These are phyloP conservation scores for Isichthys henryi DNA, from an alignment of 2,113 vertebrate genomes.

Conservation along the genomic window DNA sequence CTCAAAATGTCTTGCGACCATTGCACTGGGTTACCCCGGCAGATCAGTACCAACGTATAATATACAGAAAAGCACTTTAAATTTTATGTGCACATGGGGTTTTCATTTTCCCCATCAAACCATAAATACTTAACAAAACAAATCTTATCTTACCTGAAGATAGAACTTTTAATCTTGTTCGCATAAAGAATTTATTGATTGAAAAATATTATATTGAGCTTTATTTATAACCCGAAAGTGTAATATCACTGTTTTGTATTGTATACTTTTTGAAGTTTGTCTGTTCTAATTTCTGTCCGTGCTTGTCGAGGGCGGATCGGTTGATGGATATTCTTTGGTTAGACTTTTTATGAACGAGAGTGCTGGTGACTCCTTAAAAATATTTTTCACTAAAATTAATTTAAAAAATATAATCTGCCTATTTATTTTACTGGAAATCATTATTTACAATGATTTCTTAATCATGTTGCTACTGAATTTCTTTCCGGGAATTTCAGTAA, in stretches of 20 bases:
- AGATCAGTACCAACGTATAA: not conserved
- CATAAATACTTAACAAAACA: not conserved
- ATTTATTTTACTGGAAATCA: conserved; percentile 1
- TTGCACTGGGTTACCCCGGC: not conserved
- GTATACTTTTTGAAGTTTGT: conserved; percentile 18
- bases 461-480: not conserved
- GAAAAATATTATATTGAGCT: conserved; percentile 18
- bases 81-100: conserved; percentile 13
- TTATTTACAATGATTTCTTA: not conserved
- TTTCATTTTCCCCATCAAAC: not conserved
- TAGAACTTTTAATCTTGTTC: not conserved
- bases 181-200: conserved; percentile 6
- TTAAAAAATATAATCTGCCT: not conserved
- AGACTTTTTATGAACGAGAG: not conserved
- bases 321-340: conserved; percentile 6
- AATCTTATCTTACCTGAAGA: conserved; percentile 7
- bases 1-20: not conserved
- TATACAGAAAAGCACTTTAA: conserved; percentile 26
- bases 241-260: conserved; percentile 16
- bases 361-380: not conserved
- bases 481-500: not conserved
- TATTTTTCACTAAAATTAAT: not conserved
- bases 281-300: not conserved
- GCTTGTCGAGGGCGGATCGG: not conserved
- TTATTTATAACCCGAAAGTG: conserved; percentile 10